phyloP scores from a whole-genome alignment of 2,113 vertebrate genomes.

The Trochalopteron elliotii region DNA sequence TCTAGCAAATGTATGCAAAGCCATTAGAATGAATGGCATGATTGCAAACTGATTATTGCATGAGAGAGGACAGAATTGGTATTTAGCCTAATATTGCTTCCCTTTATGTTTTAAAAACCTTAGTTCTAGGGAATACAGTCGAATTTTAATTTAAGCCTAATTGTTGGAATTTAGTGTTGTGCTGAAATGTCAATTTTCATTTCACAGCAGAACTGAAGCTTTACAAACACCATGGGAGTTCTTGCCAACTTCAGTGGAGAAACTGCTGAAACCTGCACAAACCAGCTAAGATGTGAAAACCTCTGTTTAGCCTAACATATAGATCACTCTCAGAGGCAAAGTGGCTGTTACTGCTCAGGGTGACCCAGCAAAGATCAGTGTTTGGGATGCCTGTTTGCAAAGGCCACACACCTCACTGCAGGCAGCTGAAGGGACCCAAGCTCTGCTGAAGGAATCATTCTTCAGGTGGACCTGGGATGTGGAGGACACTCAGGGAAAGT shows the following conservation, averaged over 20 bases:
- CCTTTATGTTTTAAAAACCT: slow-evolving; percentile 32
- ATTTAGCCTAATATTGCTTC: slow-evolving; percentile 48
- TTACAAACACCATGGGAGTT: neutral
- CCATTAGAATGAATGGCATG: slow-evolving; percentile 57
- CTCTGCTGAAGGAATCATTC: neutral
- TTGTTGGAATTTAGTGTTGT: slow-evolving; percentile 36
- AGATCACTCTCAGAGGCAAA: neutral
- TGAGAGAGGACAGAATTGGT: slow-evolving; percentile 19
- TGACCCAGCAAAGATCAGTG: neutral
- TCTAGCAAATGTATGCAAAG: slow-evolving; percentile 33
- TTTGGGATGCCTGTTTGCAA: neutral
- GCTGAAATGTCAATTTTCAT: slow-evolving; percentile 29
- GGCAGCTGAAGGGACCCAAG: neutral
- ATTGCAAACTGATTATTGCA: slow-evolving; percentile 35
- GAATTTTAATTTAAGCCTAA: slow-evolving; percentile 3
- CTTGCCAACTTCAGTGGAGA: neutral
- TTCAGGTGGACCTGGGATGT: neutral
- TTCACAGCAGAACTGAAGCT: neutral
- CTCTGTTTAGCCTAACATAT: neutral
- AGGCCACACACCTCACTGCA: neutral
- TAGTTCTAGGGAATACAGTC: slow-evolving; percentile 16
- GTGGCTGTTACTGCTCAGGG: neutral
- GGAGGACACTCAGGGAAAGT: neutral
- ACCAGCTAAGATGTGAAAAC: neutral
- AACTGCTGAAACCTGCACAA: slow-evolving; percentile 34